These are phyloP conservation scores for Mesochorus sp. DNA, from an alignment of 2,888 invertebrate genomes.

Conservation along the genomic window DNA sequence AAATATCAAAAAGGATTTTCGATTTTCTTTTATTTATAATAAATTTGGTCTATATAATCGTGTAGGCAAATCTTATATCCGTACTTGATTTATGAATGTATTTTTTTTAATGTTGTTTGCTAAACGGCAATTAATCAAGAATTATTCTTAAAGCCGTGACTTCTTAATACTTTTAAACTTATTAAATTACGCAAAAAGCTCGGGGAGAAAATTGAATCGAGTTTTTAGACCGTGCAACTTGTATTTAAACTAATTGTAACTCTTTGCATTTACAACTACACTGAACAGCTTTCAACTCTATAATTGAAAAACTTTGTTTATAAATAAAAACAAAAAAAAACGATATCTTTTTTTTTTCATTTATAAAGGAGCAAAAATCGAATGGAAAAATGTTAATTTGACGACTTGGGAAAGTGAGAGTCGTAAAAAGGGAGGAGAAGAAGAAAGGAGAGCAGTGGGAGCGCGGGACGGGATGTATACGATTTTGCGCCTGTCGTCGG, in stretches of 20 bases:
- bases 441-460: not conserved
- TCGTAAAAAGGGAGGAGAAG: not conserved
- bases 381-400: too few species aligned
- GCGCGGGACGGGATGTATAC: conserved; percentile 19
- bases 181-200: not conserved
- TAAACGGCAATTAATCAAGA: too few species aligned
- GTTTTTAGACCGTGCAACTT: not conserved
- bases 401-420: not conserved
- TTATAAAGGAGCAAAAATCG: too few species aligned
- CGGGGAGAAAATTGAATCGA: not conserved
- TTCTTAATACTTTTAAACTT: not conserved
- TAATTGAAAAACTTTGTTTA: not conserved
- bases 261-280: not conserved
- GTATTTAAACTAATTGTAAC: not conserved
- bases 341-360: too few species aligned
- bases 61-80: too few species aligned
- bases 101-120: too few species aligned
- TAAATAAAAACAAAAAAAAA: not conserved
- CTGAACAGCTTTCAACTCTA: too few species aligned
- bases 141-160: too few species aligned
- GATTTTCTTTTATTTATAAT: too few species aligned
- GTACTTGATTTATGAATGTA: too few species aligned
- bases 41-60: too few species aligned
- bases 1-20: too few species aligned
- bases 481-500: conserved; percentile 47